phyloP scores from a whole-genome alignment of 2,113 vertebrate genomes.

The Heliornis fulica region DNA sequence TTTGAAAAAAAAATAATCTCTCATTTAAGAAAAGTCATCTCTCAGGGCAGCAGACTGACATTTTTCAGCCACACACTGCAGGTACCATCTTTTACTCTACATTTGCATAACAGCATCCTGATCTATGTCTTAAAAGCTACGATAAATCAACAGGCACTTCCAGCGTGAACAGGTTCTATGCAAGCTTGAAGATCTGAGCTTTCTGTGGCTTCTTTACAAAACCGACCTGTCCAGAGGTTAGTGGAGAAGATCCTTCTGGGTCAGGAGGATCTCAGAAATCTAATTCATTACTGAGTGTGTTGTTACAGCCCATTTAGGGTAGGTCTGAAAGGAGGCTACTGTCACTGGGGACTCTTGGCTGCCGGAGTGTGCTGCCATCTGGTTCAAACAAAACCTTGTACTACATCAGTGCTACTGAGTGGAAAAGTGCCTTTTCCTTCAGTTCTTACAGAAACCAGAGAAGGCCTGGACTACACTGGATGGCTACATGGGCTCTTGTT shows the following conservation, averaged over 20 bases:
- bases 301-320: background rate
- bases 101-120: background rate
- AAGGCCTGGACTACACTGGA: background rate
- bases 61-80: background rate
- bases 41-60: background rate
- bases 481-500: background rate
- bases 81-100: background rate
- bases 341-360: background rate
- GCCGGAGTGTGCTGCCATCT: background rate
- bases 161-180: rapidly evolving
- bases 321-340: background rate
- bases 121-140: background rate
- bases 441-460: background rate
- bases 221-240: background rate
- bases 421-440: background rate
- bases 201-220: background rate
- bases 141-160: background rate
- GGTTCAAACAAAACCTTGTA: background rate
- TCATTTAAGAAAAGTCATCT: background rate
- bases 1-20: background rate
- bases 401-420: background rate
- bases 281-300: background rate
- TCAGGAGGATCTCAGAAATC: background rate
- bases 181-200: background rate
- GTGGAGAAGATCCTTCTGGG: background rate